A percentile compares a stretch with the other conserved stretches of the same genome.
phyloP scores from a whole-genome alignment of 2,888 invertebrate genomes.

The Lamproptera curius region DNA sequence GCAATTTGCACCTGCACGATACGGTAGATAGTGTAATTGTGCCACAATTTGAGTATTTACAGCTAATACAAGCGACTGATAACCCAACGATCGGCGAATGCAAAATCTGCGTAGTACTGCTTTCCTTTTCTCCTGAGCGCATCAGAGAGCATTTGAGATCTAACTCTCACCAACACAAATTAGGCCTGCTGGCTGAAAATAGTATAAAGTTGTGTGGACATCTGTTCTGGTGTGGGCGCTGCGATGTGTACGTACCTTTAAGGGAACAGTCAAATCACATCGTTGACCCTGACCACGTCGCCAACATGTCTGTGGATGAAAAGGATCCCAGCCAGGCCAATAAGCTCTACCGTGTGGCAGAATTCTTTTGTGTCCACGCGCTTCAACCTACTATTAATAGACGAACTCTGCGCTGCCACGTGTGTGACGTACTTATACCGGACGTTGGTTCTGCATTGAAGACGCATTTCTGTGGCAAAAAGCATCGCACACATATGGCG shows the following conservation, averaged over 20 bases:
- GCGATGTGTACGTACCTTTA: not conserved
- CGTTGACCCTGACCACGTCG: not conserved
- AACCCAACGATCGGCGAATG: not conserved
- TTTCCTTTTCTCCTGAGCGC: not conserved
- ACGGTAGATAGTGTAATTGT: too few relatives aligned
- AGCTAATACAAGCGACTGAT: not conserved
- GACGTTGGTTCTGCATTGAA: not conserved
- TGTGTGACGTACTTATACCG: not conserved
- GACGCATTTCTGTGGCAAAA: not conserved
- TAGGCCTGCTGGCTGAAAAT: not conserved
- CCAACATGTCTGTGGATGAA: too few relatives aligned
- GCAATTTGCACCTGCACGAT: too few relatives aligned
- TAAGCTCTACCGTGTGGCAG: too few relatives aligned
- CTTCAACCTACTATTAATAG: not conserved
- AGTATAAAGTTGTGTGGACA: not conserved
- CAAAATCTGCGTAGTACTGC: not conserved
- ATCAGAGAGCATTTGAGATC: conserved; percentile 16
- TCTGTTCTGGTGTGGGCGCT: not conserved
- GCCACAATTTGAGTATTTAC: not conserved
- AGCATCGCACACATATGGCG: not conserved
- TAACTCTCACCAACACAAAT: conserved; percentile 22
- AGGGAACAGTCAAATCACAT: not conserved
- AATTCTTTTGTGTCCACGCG: too few relatives aligned
- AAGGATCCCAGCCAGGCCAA: not conserved
- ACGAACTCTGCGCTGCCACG: not conserved